Evolutionary conservation across 2,113 vertebrate genomes (phyloP).

Genomic region (Scalopus aquaticus): DNA sequence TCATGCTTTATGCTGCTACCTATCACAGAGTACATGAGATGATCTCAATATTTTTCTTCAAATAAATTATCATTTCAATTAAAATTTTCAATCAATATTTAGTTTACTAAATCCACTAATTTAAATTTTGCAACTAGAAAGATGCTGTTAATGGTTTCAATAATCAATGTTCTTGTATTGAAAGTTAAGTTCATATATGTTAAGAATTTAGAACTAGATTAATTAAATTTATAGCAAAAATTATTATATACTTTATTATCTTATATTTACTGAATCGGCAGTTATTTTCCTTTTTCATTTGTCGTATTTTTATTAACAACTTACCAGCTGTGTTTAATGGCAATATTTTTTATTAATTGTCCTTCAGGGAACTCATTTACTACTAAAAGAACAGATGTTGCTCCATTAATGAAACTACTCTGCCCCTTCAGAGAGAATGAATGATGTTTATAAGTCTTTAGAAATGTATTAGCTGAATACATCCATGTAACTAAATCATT

Average conservation of each 20-base stretch:
- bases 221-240: constrained; percentile 10
- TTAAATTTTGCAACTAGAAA: not conserved
- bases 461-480: constrained; percentile 59
- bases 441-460: constrained; percentile 69
- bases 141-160: not conserved
- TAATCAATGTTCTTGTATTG: not conserved
- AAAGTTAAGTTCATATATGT: not conserved
- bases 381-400: constrained; percentile 82
- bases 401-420: constrained; percentile 75
- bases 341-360: constrained; percentile 82
- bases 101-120: not conserved
- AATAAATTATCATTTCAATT: not conserved
- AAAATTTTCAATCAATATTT: not conserved
- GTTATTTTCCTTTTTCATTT: constrained; percentile 45
- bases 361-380: constrained; percentile 78
- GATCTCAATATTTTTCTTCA: not conserved
- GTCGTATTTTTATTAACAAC: constrained; percentile 72
- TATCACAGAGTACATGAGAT: not conserved
- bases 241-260: not conserved
- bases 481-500: constrained; percentile 54
- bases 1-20: not conserved
- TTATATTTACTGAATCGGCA: not conserved
- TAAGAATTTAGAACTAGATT: constrained; percentile 38
- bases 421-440: constrained; percentile 74
- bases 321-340: constrained; percentile 73